Conservation (phyloP, 1,140 invertebrate genomes). For the Thaumetopoea pityocampa region DNA sequence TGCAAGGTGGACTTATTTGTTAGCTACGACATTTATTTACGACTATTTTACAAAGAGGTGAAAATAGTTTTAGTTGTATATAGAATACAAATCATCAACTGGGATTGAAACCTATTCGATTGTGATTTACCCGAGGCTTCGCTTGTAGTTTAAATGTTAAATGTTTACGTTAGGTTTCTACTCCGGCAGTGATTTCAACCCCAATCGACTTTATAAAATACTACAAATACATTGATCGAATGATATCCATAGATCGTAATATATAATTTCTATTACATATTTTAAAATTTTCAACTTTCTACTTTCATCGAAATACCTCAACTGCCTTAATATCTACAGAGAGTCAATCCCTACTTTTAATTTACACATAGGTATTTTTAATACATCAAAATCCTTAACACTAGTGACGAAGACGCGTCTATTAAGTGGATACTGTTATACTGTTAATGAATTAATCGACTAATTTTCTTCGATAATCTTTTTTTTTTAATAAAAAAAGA, state of each 20-base stretch:
- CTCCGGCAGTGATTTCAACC: constrained; percentile 14
- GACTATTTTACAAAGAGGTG: constrained; percentile 30
- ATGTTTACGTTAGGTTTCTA: not conserved
- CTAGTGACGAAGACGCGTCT: constrained; percentile 14
- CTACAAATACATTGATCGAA: constrained; percentile 35
- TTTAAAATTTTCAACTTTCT: constrained; percentile 20
- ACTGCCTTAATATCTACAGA: constrained; percentile 32
- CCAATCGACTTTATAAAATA: constrained; percentile 32
- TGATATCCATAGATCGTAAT: not conserved
- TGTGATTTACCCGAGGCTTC: no score
- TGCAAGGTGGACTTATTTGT: no score
- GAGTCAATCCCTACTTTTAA: constrained; percentile 29
- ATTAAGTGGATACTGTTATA: no score
- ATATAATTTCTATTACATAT: constrained; percentile 11
- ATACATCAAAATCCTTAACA: constrained; percentile 25
- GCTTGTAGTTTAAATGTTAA: no score
- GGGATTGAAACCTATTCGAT: constrained; percentile 10
- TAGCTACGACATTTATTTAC: no score
- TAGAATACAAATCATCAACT: constrained; percentile 33
- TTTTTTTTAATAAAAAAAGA: no score
- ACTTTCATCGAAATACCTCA: constrained; percentile 25
- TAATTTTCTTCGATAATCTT: no score
- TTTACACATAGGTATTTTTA: constrained; percentile 19
- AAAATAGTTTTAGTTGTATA: constrained; percentile 27
- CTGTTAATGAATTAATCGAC: no score